Evolutionary conservation across 2,797 vertebrate genomes (phyloP), one percentile per base, ranked within the genome.

Genomic region (Pitangus sulphuratus): DNA sequence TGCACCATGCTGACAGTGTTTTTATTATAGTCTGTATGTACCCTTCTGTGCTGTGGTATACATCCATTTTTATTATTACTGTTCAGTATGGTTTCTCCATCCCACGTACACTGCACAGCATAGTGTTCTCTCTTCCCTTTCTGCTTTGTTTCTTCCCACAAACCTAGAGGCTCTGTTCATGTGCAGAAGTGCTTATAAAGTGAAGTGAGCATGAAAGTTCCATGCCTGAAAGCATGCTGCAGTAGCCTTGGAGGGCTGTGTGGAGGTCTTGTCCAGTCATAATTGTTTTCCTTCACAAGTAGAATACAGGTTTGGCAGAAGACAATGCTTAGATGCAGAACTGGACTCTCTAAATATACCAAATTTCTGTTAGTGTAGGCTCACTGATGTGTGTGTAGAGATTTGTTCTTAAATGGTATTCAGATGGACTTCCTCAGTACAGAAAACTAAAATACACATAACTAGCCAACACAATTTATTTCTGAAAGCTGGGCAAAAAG

Each of bases 71-170:
- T 92, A 53, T 89, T 91, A 28, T 4, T 85, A 24, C 15, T 51
- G 25, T 72, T 77, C 33, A 30, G 22, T 92, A 61, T 44, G 45
- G 50, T 91, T 96, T 94, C 61, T 89, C 17, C 88, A 93, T 97
- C 91, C 87, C 65, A 77, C 25, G 0, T 91, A 58, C 2, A 0
- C 70, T 77, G 56, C 25, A 44, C 69, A 69, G 56, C 82, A 21
- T 31, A 84, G 53, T 71, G 88, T 83, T 90, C 88, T 90, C 81
- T 93, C 64, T 84, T 94, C 77, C 77, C 65, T 97, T 97, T 94
- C 77, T 92, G 69, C 80, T 95, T 87, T 94, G 64, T 83, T 90
- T 80, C 68, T 96, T 91, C 61, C 76, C 48, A 65, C 81, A 88
- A 77, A 85, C 54, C 26, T 68, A 56, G 57, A 87, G 86, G 71